phyloP scores from a whole-genome alignment of 92 coral and sea anemone species.

The Phymanthus crucifer region DNA sequence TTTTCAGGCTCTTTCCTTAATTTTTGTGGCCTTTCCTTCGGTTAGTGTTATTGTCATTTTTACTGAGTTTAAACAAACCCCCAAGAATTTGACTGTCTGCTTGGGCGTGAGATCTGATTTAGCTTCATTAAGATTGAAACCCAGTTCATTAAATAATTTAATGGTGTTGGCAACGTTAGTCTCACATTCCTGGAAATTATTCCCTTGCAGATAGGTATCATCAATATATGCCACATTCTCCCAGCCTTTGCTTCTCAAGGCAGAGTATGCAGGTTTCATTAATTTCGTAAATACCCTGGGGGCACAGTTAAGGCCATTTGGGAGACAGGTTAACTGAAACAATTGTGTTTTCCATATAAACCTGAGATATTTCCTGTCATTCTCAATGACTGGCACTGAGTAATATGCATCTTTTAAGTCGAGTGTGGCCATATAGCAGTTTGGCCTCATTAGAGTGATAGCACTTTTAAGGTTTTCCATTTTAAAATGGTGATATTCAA shows the following conservation, averaged over 20 bases:
- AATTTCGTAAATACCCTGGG: constrained; percentile 30
- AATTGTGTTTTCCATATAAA: constrained; percentile 20
- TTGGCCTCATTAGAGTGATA: constrained; percentile 16
- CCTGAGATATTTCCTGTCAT: constrained; percentile 13
- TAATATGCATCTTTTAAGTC: constrained; percentile 17
- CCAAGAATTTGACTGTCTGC: constrained; percentile 32
- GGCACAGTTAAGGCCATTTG: constrained; percentile 34
- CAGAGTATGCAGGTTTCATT: constrained; percentile 20
- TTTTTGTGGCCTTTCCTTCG: constrained; percentile 7
- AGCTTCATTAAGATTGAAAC: constrained; percentile 23
- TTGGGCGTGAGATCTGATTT: constrained; percentile 21
- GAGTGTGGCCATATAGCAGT: background rate
- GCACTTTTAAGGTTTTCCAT: constrained; percentile 24
- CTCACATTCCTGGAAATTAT: constrained; percentile 14
- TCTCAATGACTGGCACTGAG: constrained; percentile 4
- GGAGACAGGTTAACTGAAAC: constrained; percentile 34
- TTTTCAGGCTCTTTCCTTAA: background rate
- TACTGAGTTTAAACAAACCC: constrained; percentile 32
- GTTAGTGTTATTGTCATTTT: constrained; percentile 13
- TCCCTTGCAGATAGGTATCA: constrained; percentile 37
- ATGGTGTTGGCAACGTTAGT: background rate
- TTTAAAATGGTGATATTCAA: constrained; percentile 18
- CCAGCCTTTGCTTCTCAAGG: constrained; percentile 27
- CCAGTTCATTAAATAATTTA: constrained; percentile 21
- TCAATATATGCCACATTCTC: constrained; percentile 40